Conservation (phyloP, 2,797 vertebrate species). For the Cephalopachus bancanus region DNA sequence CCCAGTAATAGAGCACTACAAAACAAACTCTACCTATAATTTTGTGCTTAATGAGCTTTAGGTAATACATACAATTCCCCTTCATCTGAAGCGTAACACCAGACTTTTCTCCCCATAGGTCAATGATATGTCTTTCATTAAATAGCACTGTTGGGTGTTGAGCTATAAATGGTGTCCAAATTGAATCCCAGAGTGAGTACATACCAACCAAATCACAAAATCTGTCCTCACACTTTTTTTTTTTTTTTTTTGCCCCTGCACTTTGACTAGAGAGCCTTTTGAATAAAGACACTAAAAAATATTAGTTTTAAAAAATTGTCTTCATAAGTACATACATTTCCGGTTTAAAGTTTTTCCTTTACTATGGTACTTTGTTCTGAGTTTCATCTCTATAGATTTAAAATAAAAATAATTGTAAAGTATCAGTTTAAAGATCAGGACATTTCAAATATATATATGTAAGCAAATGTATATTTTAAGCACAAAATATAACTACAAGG, state of each 20-base stretch:
- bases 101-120: background rate
- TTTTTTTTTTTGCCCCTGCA: background rate
- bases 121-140: background rate
- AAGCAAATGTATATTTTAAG: slow-evolving; percentile 32
- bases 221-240: background rate
- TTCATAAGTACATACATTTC: background rate
- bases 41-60: background rate
- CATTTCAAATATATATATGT: background rate
- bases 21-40: background rate
- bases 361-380: background rate
- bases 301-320: background rate
- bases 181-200: background rate
- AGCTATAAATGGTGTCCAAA: background rate
- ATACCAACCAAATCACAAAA: background rate
- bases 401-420: slow-evolving; percentile 22
- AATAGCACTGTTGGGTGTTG: background rate
- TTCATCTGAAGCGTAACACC: background rate
- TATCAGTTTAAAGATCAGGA: background rate
- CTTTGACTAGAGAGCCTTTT: background rate
- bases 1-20: background rate
- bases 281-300: background rate
- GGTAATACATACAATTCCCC: background rate
- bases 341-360: background rate
- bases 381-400: background rate
- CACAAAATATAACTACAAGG: background rate